These are phyloP conservation scores for Apotomis betuletana DNA, from an alignment of 2,888 invertebrate genomes.

Conservation along the genomic window DNA sequence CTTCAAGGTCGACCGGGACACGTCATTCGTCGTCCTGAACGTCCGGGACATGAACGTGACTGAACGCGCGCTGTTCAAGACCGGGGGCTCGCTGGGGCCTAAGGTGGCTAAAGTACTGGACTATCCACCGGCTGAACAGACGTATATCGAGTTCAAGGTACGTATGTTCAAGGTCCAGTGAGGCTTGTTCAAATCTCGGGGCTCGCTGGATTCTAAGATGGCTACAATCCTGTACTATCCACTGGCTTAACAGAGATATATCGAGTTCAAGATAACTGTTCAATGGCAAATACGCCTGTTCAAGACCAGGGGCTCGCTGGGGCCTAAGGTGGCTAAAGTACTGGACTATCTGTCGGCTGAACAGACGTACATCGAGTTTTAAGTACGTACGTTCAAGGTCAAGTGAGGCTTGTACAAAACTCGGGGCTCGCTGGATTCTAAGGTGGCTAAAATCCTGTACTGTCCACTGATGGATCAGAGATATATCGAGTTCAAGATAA, in stretches of 20 bases:
- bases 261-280: conserved; percentile 87
- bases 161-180: conserved; percentile 42
- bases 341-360: conserved; percentile 93
- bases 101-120: conserved; percentile 89
- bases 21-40: conserved; percentile 92
- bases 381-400: conserved; percentile 67
- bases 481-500: conserved; percentile 88
- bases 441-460: conserved; percentile 88
- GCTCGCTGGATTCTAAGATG: conserved; percentile 87
- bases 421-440: conserved; percentile 85
- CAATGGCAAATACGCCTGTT: background rate
- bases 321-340: conserved; percentile 87
- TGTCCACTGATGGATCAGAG: conserved; percentile 93
- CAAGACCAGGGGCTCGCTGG: conserved; percentile 68
- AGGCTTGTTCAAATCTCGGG: conserved; percentile 66
- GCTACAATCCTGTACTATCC: conserved; percentile 90
- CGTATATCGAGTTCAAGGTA: conserved; percentile 91
- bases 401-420: conserved; percentile 42
- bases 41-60: conserved; percentile 93
- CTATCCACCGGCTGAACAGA: conserved; percentile 92
- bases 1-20: conserved; percentile 91
- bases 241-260: conserved; percentile 92
- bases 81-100: conserved; percentile 85
- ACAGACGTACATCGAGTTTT: conserved; percentile 92
- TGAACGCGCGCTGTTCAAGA: conserved; percentile 86